A percentile compares a stretch with the other conserved stretches of the same genome.
Evolutionary conservation across 2,113 vertebrate genomes (phyloP).

Genomic region (Butastur rufipennis): DNA sequence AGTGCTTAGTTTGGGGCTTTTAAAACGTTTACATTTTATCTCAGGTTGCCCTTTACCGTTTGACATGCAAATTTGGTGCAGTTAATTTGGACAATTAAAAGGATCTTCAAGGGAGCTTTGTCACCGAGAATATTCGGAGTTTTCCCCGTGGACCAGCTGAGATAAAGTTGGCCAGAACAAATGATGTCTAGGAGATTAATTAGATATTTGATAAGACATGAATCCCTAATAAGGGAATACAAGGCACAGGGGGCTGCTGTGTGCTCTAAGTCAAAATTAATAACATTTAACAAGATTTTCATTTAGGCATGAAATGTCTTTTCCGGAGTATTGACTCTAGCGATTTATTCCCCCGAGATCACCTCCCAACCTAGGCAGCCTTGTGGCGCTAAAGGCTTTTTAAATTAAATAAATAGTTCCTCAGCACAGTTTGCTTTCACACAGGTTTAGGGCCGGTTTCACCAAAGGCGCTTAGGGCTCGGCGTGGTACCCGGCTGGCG

Average conservation of each 20-base stretch:
- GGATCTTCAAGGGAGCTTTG: conserved; percentile 98
- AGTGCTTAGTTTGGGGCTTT: conserved; percentile 88
- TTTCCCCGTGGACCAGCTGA: conserved; percentile 89
- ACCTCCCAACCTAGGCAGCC: conserved; percentile 52
- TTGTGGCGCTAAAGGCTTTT: conserved; percentile 46
- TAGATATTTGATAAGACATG: conserved; percentile 99
- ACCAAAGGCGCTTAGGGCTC: neutral
- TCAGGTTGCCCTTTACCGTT: conserved; percentile 89
- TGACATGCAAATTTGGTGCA: conserved; percentile 99
- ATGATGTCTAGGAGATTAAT: conserved; percentile 99
- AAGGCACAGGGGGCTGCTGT: conserved; percentile 96
- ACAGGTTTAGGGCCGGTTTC: neutral
- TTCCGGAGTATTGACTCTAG: conserved; percentile 93
- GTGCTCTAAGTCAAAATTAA: conserved; percentile 99
- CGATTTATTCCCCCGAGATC: conserved; percentile 87
- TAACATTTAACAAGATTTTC: conserved; percentile 99
- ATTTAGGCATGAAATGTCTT: conserved; percentile 99
- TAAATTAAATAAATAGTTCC: conserved; percentile 46
- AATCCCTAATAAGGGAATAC: conserved; percentile 99
- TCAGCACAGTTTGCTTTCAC: neutral
- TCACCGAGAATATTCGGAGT: conserved; percentile 87
- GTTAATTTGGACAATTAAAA: conserved; percentile 99
- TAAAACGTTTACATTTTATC: conserved; percentile 89
- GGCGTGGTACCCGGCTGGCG: neutral
- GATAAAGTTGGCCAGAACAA: conserved; percentile 98